Conservation (phyloP, 2,888 invertebrate species). For the Neocrepidodera transversa region DNA sequence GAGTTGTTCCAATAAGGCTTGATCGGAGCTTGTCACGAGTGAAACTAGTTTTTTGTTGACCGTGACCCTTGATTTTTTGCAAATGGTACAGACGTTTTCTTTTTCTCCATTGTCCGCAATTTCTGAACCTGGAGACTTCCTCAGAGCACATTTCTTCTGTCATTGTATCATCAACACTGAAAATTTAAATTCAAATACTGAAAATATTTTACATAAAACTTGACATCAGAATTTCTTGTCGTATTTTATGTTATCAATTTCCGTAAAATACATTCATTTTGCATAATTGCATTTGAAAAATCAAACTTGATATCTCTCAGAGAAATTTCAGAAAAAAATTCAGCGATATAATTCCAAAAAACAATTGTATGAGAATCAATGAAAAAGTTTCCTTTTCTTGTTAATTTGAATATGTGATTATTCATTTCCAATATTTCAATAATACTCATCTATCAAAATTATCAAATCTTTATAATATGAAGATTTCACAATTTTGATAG, state of each 20-base stretch:
- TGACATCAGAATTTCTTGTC: not conserved
- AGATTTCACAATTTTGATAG: too few species aligned
- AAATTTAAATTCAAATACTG: not conserved
- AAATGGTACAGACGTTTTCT: not conserved
- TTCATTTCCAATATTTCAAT: too few species aligned
- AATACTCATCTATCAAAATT: too few species aligned
- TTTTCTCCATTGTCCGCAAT: not conserved
- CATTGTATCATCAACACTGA: not conserved
- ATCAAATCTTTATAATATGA: too few species aligned
- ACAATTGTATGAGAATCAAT: too few species aligned
- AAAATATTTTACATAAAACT: not conserved
- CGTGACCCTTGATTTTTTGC: not conserved
- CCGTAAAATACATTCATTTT: not conserved
- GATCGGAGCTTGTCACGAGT: not conserved
- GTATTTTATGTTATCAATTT: not conserved
- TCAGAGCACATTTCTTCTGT: not conserved
- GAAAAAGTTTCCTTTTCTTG: too few species aligned
- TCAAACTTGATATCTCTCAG: not conserved
- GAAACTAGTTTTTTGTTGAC: not conserved
- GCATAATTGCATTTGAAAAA: too few species aligned
- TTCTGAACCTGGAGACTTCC: not conserved
- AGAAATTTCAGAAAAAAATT: not conserved
- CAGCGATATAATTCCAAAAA: too few species aligned
- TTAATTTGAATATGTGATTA: too few species aligned
- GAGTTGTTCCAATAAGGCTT: not conserved